Evolutionary conservation across 2,888 invertebrate species (phyloP), one percentile per base, ranked within the genome.

Genomic region (Rosalia funebris): DNA sequence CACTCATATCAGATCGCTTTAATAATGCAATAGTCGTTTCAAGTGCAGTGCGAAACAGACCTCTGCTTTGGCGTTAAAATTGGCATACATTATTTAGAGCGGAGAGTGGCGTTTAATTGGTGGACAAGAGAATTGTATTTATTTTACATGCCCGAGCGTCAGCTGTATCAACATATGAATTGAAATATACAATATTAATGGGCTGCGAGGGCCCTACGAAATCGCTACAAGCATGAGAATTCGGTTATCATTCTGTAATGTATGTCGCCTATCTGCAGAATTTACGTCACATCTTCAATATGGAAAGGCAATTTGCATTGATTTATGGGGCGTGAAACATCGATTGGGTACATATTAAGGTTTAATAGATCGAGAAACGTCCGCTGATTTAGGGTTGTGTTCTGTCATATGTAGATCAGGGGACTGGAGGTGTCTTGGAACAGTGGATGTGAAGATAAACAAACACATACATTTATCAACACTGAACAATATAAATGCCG

Each of bases 111-210:
- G 61, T 62, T 57, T 65, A 65, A 67, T 67, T 67, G 67, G 61
- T 54, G 67, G 55, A 67, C 65, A 67, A 60, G 63, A 59, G 61
- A 63, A 65, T 57, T 57, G 64, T 67, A 67, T 65, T 65, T 63
- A 63, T 60, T 58, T 42, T 61, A 45, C 55, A 54, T 44, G 54
- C 55, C 52, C 37, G 55, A 88, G 85, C 84, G 87, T 82, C 85
- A 84, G 84, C 82, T 79, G 82, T 85, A 85, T 84, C 81, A 82
- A 63, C 67, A 70, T 69, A 66, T 65, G 67, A 68, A 70, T 69
- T 69, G 69, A 66, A 67, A 69, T 58, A 63, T 70, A 47, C 69
- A 69, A 66, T 69, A 69, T 70, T 70, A 70, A 63, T 53, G 57
- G 46, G 46, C 46, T 37, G 60, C 37, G 48, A 63, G 63, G 65